Evolutionary conservation across 2,113 vertebrate species (phyloP), one percentile per base, ranked within the genome.

Genomic region (Chrysochloris asiatica): DNA sequence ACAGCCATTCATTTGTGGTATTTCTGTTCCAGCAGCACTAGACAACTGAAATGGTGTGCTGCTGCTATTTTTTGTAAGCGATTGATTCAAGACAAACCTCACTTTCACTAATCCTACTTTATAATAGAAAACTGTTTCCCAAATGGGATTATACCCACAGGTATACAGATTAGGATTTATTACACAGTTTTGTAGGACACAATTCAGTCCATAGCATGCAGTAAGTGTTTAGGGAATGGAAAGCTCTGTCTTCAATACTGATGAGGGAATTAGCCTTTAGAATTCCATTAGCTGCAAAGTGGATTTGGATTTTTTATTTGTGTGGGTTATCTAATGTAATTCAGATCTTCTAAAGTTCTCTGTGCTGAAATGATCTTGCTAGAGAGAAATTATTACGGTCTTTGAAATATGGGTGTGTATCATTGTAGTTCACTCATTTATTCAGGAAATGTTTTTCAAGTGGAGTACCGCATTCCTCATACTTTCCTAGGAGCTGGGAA

Each of bases 241-340:
- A 52, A 84, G 41, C 71, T 67, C 6, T 91, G 87, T 89, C 75
- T 26, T 80, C 4, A 78, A 26, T 76, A 1, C 86, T 28, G 26
- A 5, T 69, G 28, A 89, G 24, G 45, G 65, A 76, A 82, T 93
- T 73, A 69, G 41, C 5, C 71, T 95, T 95, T 92, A n/a, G 93
- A 24, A 91, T 92, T 16, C 73, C 33, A 52, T 92, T 92, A 78
- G 67, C 90, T 84, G 12, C 84, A 73, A 86, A 87, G 36, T 85
- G 33, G n/a, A 75, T 94, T 92, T 93, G 52, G 59, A 26, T 50
- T 89, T 80, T 26, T 36, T 91, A 59, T 86, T 93, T 93, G 47
- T 45, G 72, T 50, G 47, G 8, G 2, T 85, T 89, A 50, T 73
- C 26, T 86, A 47, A 41, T 24, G 67, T 36, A 84, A 83, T 24